These are phyloP conservation scores for Hipparchia sbordonii DNA, from an alignment of 2,888 invertebrate species.

Conservation along the genomic window DNA sequence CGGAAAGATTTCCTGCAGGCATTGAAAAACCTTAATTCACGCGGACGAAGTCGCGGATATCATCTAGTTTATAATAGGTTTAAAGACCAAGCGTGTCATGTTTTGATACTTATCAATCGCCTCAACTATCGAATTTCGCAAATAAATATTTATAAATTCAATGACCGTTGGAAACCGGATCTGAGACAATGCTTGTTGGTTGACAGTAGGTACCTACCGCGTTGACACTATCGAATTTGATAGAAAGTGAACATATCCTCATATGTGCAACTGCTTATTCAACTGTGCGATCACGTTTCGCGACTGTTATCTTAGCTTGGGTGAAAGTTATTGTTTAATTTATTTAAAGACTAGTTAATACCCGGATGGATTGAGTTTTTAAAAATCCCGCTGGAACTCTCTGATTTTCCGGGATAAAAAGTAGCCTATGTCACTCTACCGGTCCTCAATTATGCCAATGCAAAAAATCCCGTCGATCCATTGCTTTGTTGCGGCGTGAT, in stretches of 20 bases:
- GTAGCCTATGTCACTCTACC: too few species aligned
- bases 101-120: neutral
- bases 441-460: too few species aligned
- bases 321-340: constrained; percentile 45
- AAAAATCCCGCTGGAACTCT: too few species aligned
- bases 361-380: too few species aligned
- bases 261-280: constrained; percentile 34
- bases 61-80: too few species aligned
- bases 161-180: constrained; percentile 26
- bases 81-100: neutral
- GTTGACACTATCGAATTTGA: constrained; percentile 40
- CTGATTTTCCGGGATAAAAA: neutral
- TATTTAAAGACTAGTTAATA: neutral
- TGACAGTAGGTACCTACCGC: constrained; percentile 8
- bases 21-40: too few species aligned
- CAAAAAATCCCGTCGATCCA: too few species aligned
- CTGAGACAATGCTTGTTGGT: constrained; percentile 30
- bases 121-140: neutral
- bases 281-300: constrained; percentile 35
- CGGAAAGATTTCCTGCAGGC: too few species aligned
- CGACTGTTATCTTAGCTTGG: constrained; percentile 41
- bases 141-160: constrained; percentile 19
- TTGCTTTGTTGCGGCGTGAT: too few species aligned
- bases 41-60: too few species aligned
- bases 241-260: constrained; percentile 51